Conservation (phyloP, 2,888 invertebrate species). For the Carabus problematicus region DNA sequence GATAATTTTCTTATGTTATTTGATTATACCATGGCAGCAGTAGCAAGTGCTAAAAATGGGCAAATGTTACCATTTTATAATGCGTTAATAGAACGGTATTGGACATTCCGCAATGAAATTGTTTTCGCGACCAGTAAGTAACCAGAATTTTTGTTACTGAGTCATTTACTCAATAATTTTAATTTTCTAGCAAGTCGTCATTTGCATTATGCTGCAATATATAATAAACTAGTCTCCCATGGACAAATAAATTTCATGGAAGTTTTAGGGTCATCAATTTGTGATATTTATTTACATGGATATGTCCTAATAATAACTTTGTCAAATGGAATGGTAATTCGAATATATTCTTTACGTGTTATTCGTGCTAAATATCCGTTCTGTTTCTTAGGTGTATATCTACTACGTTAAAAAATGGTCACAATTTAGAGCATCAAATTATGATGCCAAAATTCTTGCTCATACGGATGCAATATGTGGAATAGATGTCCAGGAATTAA, state of each 20-base stretch:
- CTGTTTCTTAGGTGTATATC: conserved; percentile 18
- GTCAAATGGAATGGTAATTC: conserved; percentile 17
- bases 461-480: conserved; percentile 20
- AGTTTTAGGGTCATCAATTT: conserved; percentile 6
- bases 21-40: not conserved
- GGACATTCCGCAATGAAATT: conserved; percentile 11
- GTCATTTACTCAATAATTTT: not conserved
- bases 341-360: not conserved
- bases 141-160: not conserved
- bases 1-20: not conserved
- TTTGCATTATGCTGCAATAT: conserved; percentile 13
- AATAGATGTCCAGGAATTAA: conserved; percentile 32
- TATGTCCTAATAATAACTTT: conserved; percentile 16
- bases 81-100: not conserved
- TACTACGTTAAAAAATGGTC: conserved; percentile 27
- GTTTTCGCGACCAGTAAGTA: not conserved
- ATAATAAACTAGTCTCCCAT: not conserved
- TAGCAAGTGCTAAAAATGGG: not conserved
- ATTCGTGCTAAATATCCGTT: not conserved
- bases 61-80: not conserved
- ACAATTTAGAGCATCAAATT: conserved; percentile 17
- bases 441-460: conserved; percentile 1
- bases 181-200: conserved; percentile 11
- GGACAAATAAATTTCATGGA: conserved; percentile 7
- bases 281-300: conserved; percentile 23